Conservation (phyloP, 2,113 vertebrate species). For the Gasterosteus nipponicus region DNA sequence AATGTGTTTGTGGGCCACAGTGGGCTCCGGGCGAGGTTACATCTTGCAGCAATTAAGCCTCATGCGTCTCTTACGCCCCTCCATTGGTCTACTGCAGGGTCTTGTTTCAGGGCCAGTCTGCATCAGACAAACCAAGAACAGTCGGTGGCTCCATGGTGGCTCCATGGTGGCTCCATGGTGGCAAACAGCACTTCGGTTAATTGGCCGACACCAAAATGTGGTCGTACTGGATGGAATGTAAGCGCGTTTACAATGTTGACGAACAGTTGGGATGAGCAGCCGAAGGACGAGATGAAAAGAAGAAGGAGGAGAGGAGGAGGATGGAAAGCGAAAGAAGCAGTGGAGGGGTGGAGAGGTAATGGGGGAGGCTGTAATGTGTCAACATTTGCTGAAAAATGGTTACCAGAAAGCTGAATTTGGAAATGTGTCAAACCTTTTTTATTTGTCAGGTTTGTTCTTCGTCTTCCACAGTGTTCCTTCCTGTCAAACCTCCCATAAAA, state of each 20-base stretch:
- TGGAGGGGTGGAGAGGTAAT: not conserved
- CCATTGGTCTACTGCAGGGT: slow-evolving; percentile 63
- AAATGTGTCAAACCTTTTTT: slow-evolving; percentile 37
- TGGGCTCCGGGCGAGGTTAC: slow-evolving; percentile 77
- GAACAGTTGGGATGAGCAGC: slow-evolving; percentile 40
- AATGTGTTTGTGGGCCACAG: slow-evolving; percentile 67
- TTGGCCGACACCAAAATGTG: slow-evolving; percentile 61
- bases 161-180: not conserved
- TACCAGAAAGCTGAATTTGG: slow-evolving; percentile 22
- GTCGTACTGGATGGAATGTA: slow-evolving; percentile 48
- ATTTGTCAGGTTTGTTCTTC: slow-evolving; percentile 26
- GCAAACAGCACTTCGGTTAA: slow-evolving; percentile 49
- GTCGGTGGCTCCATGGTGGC: slow-evolving; percentile 37
- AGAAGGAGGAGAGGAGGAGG: too few species aligned
- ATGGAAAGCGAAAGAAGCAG: not conserved
- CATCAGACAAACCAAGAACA: slow-evolving; percentile 57
- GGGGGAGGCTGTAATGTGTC: slow-evolving; percentile 4
- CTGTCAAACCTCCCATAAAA: slow-evolving; percentile 42
- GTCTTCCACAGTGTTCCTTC: slow-evolving; percentile 2
- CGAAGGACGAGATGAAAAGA: not conserved
- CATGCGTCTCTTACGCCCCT: slow-evolving; percentile 75
- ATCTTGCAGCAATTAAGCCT: slow-evolving; percentile 82
- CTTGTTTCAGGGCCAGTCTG: slow-evolving; percentile 74
- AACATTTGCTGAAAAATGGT: slow-evolving; percentile 16
- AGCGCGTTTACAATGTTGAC: slow-evolving; percentile 42